phyloP scores from a whole-genome alignment of 2,113 vertebrate species.

The Naja naja region DNA sequence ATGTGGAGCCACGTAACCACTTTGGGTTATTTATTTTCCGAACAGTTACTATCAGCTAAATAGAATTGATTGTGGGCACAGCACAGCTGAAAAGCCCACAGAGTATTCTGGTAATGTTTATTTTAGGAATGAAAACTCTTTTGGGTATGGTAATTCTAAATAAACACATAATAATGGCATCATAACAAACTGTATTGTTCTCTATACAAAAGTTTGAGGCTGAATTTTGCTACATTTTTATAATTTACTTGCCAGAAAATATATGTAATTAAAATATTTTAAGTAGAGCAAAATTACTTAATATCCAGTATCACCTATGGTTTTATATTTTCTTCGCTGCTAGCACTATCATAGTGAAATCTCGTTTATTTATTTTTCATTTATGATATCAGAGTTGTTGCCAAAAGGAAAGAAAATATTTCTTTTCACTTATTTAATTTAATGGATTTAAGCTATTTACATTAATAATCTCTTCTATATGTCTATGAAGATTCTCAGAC shows the following conservation, averaged over 20 bases:
- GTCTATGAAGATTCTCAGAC: no score
- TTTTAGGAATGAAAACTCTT: constrained; percentile 11
- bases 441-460: not conserved
- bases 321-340: not conserved
- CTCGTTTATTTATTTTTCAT: not conserved
- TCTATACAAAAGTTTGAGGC: not conserved
- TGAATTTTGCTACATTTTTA: not conserved
- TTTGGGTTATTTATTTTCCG: constrained; percentile 28
- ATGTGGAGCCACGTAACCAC: constrained; percentile 11
- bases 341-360: not conserved
- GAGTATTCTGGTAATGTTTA: accelerated
- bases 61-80: not conserved
- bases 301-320: not conserved
- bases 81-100: constrained; percentile 20
- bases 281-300: not conserved
- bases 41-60: constrained; percentile 24
- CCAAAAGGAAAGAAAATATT: not conserved
- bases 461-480: not conserved
- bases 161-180: accelerated
- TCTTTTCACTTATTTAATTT: not conserved
- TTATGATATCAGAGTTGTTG: not conserved
- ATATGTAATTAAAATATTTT: not conserved
- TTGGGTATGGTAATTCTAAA: constrained; percentile 23
- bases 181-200: not conserved
- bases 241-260: not conserved